Evolutionary conservation across 2,797 vertebrate genomes (phyloP), one percentile per base, ranked within the genome.

Genomic region (Arrhamphus sclerolepis): DNA sequence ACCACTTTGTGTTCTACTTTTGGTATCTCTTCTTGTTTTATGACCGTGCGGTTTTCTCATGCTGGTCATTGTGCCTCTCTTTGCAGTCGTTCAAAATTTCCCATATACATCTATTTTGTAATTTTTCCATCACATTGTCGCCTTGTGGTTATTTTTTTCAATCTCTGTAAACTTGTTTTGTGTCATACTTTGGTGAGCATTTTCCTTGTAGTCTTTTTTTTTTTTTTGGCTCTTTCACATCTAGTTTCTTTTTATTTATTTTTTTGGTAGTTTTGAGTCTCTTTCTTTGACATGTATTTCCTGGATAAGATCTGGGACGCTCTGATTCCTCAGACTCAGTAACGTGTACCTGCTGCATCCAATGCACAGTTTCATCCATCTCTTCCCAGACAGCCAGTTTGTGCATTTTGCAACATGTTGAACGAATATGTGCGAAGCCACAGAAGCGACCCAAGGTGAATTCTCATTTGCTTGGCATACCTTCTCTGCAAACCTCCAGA

Each of bases 401-500:
- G 17, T 7, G 1, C 14, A 7, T 14, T 58, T 46, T 5, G 5
- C 7, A 56, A 55, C 52, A 66, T 42, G 20, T 54, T 38, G 24
- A 55, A 26, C 9, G 52, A 39, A 60, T 48, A 16, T 21, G 31
- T 61, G 3, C 16, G 40, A 61, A 64, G 9, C 17, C 29, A 38
- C 5, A 40, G 31, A 26, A 42, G 39, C 67, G 50, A 62, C 22
- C 29, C 38, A 48, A 16, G 52, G 42, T 10, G 2, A 14, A 54
- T 54, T 54, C 20, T n/a, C 46, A 9, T 21, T 20, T 21, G 46
- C 46, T 42, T 59, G 52, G 14, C 65, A 0, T 81, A 89, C 84
- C 79, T 82, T 61, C 31, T 75, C 59, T 65, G 90, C 86, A 68
- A 92, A 94, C 77, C 87, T 92, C 95, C 94, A 96, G 61, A 89